A percentile compares a stretch with the other conserved stretches of the same genome.
These are phyloP conservation scores for Dolichotis patagonum DNA, from an alignment of 2,113 vertebrate genomes.

Conservation along the genomic window DNA sequence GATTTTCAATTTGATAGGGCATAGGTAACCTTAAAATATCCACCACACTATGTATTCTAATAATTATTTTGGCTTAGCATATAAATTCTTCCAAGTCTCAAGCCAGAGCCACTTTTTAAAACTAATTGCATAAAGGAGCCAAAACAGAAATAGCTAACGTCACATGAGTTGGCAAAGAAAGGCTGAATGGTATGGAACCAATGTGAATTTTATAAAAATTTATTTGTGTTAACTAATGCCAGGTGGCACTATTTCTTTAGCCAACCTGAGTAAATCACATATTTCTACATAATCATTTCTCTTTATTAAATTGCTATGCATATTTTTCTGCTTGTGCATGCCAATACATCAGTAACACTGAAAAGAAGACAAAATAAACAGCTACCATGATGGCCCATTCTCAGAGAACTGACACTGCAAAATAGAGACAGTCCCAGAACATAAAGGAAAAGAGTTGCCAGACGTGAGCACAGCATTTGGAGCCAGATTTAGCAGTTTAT, in stretches of 20 bases:
- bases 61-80: constrained; percentile 62
- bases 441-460: not conserved
- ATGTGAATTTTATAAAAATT: not conserved
- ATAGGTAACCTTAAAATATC: constrained; percentile 30
- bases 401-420: not conserved
- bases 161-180: not conserved
- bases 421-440: not conserved
- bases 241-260: not conserved
- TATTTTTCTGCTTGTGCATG: not conserved
- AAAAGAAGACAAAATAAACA: constrained; percentile 11
- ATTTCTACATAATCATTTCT: not conserved
- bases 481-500: not conserved
- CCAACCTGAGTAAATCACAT: not conserved
- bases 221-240: not conserved
- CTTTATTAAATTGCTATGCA: not conserved
- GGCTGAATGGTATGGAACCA: not conserved
- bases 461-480: not conserved
- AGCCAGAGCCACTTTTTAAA: not conserved
- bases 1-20: constrained; percentile 33
- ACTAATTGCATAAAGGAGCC: not conserved
- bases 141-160: not conserved
- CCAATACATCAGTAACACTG: not conserved
- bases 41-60: constrained; percentile 37
- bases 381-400: not conserved
- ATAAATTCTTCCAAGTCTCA: constrained; percentile 56